phyloP scores from a whole-genome alignment of 2,113 vertebrate species.

The Donacobius atricapilla region DNA sequence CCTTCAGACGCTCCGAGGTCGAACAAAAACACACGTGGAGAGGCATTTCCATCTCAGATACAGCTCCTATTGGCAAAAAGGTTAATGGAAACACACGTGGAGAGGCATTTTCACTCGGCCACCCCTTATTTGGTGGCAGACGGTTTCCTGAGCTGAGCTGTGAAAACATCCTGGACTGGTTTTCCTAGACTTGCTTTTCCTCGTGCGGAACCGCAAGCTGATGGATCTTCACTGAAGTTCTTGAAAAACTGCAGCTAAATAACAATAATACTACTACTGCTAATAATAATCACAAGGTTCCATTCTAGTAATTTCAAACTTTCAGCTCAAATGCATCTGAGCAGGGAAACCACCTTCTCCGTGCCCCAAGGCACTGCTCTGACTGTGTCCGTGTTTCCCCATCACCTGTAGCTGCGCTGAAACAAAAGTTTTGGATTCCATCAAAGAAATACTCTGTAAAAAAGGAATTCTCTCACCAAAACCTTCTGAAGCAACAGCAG shows the following conservation, averaged over 20 bases:
- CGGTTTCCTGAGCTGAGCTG: not conserved
- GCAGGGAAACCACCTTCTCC: not conserved
- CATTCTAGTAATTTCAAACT: not conserved
- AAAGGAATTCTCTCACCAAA: not conserved
- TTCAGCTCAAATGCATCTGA: not conserved
- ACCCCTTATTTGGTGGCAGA: not conserved
- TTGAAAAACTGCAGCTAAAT: not conserved
- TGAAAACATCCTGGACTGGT: not conserved
- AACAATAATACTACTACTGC: not conserved
- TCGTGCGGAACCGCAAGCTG: rapidly evolving
- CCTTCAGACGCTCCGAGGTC: not conserved
- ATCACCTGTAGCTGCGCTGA: not conserved
- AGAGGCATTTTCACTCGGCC: not conserved
- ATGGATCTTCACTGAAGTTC: not conserved
- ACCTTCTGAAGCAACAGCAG: not conserved
- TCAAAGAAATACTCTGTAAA: not conserved
- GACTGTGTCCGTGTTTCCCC: rapidly evolving
- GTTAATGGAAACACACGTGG: not conserved
- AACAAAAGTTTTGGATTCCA: not conserved
- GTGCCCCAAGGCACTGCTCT: not conserved
- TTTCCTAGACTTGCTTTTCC: not conserved
- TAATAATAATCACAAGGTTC: not conserved
- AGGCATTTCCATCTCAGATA: not conserved
- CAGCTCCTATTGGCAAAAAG: not conserved
- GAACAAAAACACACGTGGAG: not conserved